phyloP scores from a whole-genome alignment of 30 jellyfish, hydroid and myxozoan genomes.

The Aurelia coerulea region DNA sequence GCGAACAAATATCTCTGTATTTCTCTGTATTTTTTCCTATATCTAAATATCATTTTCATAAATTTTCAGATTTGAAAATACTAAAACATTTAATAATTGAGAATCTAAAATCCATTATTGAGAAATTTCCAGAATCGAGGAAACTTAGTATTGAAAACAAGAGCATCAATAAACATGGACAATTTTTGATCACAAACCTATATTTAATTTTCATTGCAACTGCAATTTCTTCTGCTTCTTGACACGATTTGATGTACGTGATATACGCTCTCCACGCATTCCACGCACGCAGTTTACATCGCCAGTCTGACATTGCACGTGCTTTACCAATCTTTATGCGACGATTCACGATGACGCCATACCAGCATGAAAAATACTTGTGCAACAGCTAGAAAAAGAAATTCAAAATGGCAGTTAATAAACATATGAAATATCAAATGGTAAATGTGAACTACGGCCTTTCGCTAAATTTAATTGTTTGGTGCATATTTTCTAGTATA shows the following conservation, averaged over 20 bases:
- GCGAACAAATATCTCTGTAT: too few relatives aligned
- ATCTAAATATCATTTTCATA: too few relatives aligned
- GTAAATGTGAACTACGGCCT: too few relatives aligned
- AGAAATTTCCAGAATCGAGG: too few relatives aligned
- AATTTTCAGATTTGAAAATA: too few relatives aligned
- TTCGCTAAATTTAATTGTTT: too few relatives aligned
- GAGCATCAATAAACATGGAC: too few relatives aligned
- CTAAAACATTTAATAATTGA: too few relatives aligned
- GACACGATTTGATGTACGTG: constrained; percentile 42
- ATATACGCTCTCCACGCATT: constrained; percentile 92
- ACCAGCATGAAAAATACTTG: constrained; percentile 85
- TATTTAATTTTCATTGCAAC: constrained; percentile 52
- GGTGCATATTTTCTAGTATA: too few relatives aligned
- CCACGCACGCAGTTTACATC: constrained; percentile 91
- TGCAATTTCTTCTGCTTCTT: constrained; percentile 81
- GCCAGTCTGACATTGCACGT: constrained; percentile 83
- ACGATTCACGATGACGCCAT: constrained; percentile 59
- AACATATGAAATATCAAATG: not conserved
- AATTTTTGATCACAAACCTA: constrained; percentile 46
- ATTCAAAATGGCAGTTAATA: not conserved
- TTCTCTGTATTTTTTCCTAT: too few relatives aligned
- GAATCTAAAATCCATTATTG: too few relatives aligned
- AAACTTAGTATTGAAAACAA: too few relatives aligned
- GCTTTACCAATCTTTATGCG: constrained; percentile 79
- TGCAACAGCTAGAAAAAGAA: constrained; percentile 62